A percentile compares a stretch with the other conserved stretches of the same genome.
Evolutionary conservation across 2,113 vertebrate genomes (phyloP).

Genomic region (Xiphias gladius): DNA sequence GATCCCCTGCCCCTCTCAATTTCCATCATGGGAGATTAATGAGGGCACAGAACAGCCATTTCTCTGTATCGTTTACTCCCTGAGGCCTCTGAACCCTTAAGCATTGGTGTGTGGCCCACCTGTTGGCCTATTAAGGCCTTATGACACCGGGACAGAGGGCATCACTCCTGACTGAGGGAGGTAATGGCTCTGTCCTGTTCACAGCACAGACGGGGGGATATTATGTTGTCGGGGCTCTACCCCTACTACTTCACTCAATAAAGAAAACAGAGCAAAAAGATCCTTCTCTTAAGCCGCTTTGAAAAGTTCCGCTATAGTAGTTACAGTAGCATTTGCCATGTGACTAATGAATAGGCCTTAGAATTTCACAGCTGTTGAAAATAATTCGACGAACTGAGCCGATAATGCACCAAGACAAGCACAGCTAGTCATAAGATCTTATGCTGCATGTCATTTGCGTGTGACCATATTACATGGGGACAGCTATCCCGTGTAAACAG

Average conservation of each 20-base stretch:
- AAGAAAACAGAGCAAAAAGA: neutral
- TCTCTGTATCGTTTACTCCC: slow-evolving; percentile 84
- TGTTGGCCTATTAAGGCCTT: slow-evolving; percentile 75
- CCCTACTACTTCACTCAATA: neutral
- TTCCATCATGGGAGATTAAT: slow-evolving; percentile 83
- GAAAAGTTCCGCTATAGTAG: neutral
- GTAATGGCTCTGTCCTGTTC: slow-evolving; percentile 13
- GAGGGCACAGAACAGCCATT: slow-evolving; percentile 76
- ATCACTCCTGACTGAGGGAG: slow-evolving; percentile 12
- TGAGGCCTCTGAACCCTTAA: slow-evolving; percentile 63
- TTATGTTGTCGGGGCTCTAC: neutral
- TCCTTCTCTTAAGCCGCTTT: neutral
- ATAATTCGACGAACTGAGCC: neutral
- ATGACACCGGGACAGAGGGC: slow-evolving; percentile 44
- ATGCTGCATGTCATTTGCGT: neutral
- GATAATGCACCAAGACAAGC: neutral
- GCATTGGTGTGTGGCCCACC: slow-evolving; percentile 75
- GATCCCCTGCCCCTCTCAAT: slow-evolving; percentile 76
- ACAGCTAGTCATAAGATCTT: neutral
- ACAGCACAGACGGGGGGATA: slow-evolving; percentile 18
- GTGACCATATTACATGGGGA: neutral
- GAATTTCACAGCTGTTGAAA: slow-evolving; percentile 12
- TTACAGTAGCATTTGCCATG: neutral
- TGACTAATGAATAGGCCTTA: neutral
- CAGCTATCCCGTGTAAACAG: neutral